Evolutionary conservation across 2,113 vertebrate species (phyloP).

Genomic region (Anseranas semipalmata): DNA sequence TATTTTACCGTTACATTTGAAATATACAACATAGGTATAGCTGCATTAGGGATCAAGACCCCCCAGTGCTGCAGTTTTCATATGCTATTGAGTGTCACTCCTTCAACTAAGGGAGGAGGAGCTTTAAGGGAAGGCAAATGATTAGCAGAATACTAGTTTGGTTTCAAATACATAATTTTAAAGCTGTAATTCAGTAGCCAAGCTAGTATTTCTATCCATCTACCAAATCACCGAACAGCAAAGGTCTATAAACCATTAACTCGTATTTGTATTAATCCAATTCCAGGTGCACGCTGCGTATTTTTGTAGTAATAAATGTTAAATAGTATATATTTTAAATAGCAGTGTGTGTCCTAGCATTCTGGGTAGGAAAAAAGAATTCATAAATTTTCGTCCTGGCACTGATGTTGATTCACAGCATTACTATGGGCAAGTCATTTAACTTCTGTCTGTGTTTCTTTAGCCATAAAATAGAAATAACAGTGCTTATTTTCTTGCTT

Average conservation of each 20-base stretch:
- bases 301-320: conserved; percentile 53
- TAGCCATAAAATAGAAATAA: conserved; percentile 50
- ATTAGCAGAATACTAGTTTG: not conserved
- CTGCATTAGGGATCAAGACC: not conserved
- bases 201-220: not conserved
- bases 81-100: not conserved
- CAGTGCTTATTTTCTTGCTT: conserved; percentile 30
- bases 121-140: not conserved
- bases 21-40: not conserved
- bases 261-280: conserved; percentile 41
- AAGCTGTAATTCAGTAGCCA: not conserved
- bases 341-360: conserved; percentile 22
- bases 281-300: conserved; percentile 50
- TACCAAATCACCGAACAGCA: not conserved
- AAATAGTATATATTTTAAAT: conserved; percentile 36
- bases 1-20: not conserved
- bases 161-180: not conserved
- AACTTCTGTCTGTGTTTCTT: conserved; percentile 41
- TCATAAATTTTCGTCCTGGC: conserved; percentile 46
- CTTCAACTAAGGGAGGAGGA: not conserved
- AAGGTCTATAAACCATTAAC: conserved; percentile 5
- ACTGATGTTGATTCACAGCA: not conserved
- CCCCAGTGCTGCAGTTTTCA: not conserved
- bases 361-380: conserved; percentile 28
- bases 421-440: conserved; percentile 37